Evolutionary conservation across 2,888 invertebrate species (phyloP).

Genomic region (Neoitamus cyanurus): DNA sequence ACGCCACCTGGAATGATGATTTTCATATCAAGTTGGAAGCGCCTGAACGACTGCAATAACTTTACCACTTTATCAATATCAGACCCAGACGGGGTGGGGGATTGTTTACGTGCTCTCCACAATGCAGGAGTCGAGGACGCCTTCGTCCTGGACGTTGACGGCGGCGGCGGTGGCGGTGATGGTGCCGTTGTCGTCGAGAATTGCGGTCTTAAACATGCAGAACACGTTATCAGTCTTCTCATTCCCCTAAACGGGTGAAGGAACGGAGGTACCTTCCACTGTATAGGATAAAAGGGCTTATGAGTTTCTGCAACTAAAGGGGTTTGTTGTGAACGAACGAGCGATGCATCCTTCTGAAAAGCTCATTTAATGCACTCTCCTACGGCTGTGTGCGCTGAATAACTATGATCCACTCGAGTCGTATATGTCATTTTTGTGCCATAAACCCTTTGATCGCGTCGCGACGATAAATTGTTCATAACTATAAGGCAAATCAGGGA

Average conservation of each 20-base stretch:
- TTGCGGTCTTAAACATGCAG: not conserved
- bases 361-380: constrained; percentile 20
- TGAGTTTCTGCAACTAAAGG: constrained; percentile 28
- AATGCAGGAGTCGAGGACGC: not conserved
- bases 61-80: constrained; percentile 34
- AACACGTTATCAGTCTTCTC: constrained; percentile 6
- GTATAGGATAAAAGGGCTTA: not conserved
- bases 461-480: not conserved
- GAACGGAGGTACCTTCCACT: not conserved
- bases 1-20: constrained; percentile 27
- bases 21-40: constrained; percentile 21
- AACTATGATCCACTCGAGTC: not conserved
- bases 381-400: not conserved
- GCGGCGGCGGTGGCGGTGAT: not conserved
- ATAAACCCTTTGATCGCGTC: not conserved
- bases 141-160: not conserved
- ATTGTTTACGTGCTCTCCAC: constrained; percentile 11
- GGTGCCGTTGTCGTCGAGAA: not conserved
- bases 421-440: not conserved
- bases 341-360: not conserved
- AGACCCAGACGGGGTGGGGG: not conserved
- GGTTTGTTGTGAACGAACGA: not conserved
- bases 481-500: not conserved
- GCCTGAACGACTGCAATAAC: constrained; percentile 32
- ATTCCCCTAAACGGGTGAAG: not conserved